These are phyloP conservation scores for Hemichromis elongatus DNA, from an alignment of 2,113 vertebrate genomes.

Conservation along the genomic window DNA sequence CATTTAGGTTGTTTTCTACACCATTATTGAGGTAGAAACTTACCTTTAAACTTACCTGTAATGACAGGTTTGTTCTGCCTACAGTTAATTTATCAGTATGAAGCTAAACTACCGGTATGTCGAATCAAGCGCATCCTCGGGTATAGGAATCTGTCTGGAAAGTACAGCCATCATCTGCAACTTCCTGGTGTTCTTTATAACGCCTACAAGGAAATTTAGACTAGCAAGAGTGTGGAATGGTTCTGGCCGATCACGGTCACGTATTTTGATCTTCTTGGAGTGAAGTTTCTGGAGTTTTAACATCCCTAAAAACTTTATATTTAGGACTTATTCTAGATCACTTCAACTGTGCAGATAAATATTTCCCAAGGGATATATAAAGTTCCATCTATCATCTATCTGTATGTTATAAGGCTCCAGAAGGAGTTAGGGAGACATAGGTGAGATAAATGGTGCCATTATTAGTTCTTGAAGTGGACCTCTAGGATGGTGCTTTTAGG, in stretches of 20 bases:
- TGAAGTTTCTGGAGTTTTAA: not conserved
- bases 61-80: not conserved
- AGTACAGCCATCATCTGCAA: not conserved
- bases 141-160: not conserved
- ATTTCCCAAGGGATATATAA: not conserved
- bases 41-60: not conserved
- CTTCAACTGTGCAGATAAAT: not conserved
- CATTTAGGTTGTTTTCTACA: not conserved
- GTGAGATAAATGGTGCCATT: not conserved
- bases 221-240: not conserved
- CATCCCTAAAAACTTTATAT: rapidly evolving
- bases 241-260: not conserved
- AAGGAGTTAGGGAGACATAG: not conserved
- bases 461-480: not conserved
- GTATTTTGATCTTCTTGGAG: not conserved
- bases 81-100: not conserved
- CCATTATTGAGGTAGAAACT: not conserved
- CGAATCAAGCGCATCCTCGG: rapidly evolving
- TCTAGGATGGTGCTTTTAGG: too few relatives aligned
- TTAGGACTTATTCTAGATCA: not conserved
- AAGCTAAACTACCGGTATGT: not conserved
- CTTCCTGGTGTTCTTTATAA: not conserved
- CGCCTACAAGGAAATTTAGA: not conserved
- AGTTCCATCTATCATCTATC: not conserved
- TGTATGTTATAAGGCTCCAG: not conserved